Evolutionary conservation across 2,113 vertebrate species (phyloP).

Genomic region (Festucalex cinctus): DNA sequence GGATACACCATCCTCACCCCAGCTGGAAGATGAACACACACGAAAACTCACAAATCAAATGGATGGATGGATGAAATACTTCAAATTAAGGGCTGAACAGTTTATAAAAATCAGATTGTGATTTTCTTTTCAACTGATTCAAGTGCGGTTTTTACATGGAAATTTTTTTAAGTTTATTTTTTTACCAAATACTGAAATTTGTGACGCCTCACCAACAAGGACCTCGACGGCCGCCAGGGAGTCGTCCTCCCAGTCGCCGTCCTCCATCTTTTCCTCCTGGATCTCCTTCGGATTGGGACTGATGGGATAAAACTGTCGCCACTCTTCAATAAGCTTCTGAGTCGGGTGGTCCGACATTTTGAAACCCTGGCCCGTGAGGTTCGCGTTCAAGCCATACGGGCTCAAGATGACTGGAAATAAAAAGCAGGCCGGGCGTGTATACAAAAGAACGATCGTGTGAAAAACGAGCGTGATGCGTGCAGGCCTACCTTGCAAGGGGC

Average conservation of each 20-base stretch:
- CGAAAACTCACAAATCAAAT: no score
- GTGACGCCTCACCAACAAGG: conserved; percentile 84
- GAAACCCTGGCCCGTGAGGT: conserved; percentile 95
- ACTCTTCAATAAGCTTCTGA: conserved; percentile 97
- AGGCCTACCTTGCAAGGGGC: conserved; percentile 87
- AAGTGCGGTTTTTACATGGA: no score
- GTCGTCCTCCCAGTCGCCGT: conserved; percentile 96
- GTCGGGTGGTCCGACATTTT: conserved; percentile 97
- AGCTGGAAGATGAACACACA: conserved; percentile 67
- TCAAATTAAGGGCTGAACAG: no score
- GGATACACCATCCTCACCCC: conserved; percentile 98
- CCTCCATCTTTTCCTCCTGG: conserved; percentile 90
- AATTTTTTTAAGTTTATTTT: no score
- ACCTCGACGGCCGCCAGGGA: conserved; percentile 96
- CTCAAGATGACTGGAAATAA: conserved; percentile 95
- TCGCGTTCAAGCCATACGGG: conserved; percentile 94
- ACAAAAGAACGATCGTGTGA: neutral
- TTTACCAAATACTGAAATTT: neutral
- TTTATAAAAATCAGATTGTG: no score
- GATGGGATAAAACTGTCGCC: conserved; percentile 98
- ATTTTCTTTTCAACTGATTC: no score
- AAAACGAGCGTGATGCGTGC: neutral
- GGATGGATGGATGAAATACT: neutral
- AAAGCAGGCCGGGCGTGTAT: neutral
- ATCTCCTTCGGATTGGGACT: conserved; percentile 85